These are phyloP conservation scores for Heteromyza rotundicornis DNA, from an alignment of 2,888 invertebrate species.

Conservation along the genomic window DNA sequence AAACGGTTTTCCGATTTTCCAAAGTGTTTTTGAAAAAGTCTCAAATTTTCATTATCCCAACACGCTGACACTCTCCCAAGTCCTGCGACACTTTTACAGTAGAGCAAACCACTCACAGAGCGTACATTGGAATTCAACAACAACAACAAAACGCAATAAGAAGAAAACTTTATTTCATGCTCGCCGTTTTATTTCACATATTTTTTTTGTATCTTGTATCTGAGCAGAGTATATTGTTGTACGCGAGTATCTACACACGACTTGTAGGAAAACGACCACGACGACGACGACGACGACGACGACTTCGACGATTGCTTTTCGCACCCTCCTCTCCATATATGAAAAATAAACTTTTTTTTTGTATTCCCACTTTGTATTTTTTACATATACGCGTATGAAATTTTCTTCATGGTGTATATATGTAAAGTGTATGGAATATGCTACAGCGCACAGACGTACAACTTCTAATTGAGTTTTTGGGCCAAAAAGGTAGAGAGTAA, in stretches of 20 bases:
- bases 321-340: slow-evolving; percentile 4
- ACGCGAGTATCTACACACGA: neutral
- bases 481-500: no score
- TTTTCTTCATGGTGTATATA: neutral
- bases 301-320: neutral
- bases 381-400: neutral
- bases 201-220: neutral
- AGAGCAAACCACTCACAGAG: no score
- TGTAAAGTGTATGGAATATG: slow-evolving; percentile 6
- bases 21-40: no score
- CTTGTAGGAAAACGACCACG: neutral
- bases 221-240: neutral
- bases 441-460: no score
- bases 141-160: neutral
- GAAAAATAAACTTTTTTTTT: slow-evolving; percentile 12
- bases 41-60: no score
- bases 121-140: no score
- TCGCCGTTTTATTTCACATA: neutral
- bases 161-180: neutral
- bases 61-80: no score
- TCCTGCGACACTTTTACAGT: no score
- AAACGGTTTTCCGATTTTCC: no score
- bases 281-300: neutral
- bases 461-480: no score
- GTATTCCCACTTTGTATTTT: slow-evolving; percentile 13